Percentiles rank a stretch among this genome's conserved stretches.
phyloP scores from a whole-genome alignment of 1,140 invertebrate genomes.

The Ctenoplectra terminalis region DNA sequence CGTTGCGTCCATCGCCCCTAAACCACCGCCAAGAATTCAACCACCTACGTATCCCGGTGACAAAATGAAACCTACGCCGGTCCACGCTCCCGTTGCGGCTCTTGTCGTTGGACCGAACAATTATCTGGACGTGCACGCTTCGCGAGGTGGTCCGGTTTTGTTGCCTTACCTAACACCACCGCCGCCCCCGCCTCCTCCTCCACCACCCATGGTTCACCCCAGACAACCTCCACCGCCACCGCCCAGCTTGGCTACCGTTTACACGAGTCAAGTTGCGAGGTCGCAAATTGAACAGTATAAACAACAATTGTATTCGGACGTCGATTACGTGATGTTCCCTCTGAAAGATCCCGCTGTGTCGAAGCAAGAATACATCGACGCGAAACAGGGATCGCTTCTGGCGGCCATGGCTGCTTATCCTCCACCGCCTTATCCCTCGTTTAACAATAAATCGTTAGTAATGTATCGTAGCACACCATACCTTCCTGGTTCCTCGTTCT shows the following conservation, averaged over 20 bases:
- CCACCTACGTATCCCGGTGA: constrained; percentile 82
- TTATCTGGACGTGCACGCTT: constrained; percentile 87
- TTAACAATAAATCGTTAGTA: constrained; percentile 86
- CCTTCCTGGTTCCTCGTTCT: constrained; percentile 85
- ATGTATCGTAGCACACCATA: constrained; percentile 92
- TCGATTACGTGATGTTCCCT: constrained; percentile 95
- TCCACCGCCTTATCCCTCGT: constrained; percentile 84
- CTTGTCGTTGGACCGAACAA: constrained; percentile 87
- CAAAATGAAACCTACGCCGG: constrained; percentile 84
- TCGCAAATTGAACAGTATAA: constrained; percentile 93
- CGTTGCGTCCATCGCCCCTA: constrained; percentile 63
- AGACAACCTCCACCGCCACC: constrained; percentile 82
- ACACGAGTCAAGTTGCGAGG: constrained; percentile 87
- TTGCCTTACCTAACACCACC: constrained; percentile 86
- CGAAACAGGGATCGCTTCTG: constrained; percentile 88
- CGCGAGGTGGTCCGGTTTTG: constrained; percentile 84
- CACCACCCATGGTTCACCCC: constrained; percentile 81
- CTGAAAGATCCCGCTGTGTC: constrained; percentile 93
- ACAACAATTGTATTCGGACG: constrained; percentile 93
- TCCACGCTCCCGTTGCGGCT: constrained; percentile 79
- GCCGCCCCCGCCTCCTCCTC: constrained; percentile 77
- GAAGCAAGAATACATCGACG: constrained; percentile 94
- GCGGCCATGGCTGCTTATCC: constrained; percentile 85
- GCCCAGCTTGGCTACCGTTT: constrained; percentile 84
- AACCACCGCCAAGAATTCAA: constrained; percentile 79